These are phyloP conservation scores for Pyrgilauda ruficollis DNA, from an alignment of 2,113 vertebrate genomes.

Conservation along the genomic window DNA sequence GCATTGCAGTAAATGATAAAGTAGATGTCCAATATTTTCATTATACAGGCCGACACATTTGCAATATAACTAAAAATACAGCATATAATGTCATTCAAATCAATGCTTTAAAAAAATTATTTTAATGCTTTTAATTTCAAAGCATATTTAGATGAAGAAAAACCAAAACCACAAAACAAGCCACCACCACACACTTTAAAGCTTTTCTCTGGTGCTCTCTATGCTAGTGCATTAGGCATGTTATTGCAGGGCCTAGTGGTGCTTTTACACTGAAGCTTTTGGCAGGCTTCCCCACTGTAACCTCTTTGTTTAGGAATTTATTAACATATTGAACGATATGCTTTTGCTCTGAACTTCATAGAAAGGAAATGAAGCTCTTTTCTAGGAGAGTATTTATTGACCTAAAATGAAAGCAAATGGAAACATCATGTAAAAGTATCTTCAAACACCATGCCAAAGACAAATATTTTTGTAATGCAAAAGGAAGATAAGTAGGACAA, in stretches of 20 bases:
- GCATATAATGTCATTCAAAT: not conserved
- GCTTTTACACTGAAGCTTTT: not conserved
- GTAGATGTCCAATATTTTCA: not conserved
- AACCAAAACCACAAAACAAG: not conserved
- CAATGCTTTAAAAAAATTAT: not conserved
- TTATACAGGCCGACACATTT: not conserved
- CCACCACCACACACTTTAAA: not conserved
- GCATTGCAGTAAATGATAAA: not conserved
- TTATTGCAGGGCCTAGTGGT: not conserved
- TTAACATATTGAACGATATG: not conserved
- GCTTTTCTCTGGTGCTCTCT: not conserved
- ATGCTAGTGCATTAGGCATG: not conserved
- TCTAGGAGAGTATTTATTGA: not conserved
- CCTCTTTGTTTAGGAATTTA: not conserved
- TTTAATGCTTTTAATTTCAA: not conserved
- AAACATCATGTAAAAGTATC: not conserved
- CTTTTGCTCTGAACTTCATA: not conserved
- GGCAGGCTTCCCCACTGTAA: not conserved
- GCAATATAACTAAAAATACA: not conserved
- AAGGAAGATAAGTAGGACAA: not conserved
- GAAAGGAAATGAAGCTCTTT: not conserved
- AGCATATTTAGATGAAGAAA: not conserved
- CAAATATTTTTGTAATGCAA: not conserved
- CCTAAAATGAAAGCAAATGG: conserved; percentile 20
- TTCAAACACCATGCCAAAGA: not conserved